phyloP scores from a whole-genome alignment of 2,888 invertebrate genomes.

The Drosophila borealis region DNA sequence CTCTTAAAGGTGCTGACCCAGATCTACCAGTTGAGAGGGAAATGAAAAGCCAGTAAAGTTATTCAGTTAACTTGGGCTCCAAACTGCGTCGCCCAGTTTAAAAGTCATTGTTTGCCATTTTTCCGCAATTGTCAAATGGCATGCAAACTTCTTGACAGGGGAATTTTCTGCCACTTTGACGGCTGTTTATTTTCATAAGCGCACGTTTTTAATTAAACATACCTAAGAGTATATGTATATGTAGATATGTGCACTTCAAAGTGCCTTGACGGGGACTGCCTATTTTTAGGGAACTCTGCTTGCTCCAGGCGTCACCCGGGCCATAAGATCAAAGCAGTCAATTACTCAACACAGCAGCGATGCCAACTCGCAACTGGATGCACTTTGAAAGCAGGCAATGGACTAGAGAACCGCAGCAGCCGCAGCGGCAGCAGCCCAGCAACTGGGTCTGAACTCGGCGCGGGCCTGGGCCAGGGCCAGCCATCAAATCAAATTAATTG shows the following conservation, averaged over 20 bases:
- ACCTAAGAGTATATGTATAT: not conserved
- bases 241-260: slow-evolving; percentile 52
- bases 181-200: slow-evolving; percentile 38
- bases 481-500: slow-evolving; percentile 72
- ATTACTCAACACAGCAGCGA: slow-evolving; percentile 71
- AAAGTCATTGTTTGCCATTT: not conserved
- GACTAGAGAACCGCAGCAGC: slow-evolving; percentile 70
- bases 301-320: slow-evolving; percentile 53
- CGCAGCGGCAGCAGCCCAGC: too few relatives aligned
- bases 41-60: not conserved
- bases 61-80: not conserved
- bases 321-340: slow-evolving; percentile 74
- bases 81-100: not conserved
- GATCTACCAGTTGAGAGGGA: slow-evolving; percentile 14
- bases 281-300: slow-evolving; percentile 56
- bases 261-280: slow-evolving; percentile 39
- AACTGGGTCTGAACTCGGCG: too few relatives aligned
- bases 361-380: slow-evolving; percentile 36
- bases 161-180: slow-evolving; percentile 1
- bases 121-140: slow-evolving; percentile 6
- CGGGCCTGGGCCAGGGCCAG: slow-evolving; percentile 16
- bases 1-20: slow-evolving; percentile 53
- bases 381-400: slow-evolving; percentile 77
- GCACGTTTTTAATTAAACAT: slow-evolving; percentile 54
- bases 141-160: not conserved